phyloP scores from a whole-genome alignment of 2,888 invertebrate genomes.

The Trissolcus japonicus region DNA sequence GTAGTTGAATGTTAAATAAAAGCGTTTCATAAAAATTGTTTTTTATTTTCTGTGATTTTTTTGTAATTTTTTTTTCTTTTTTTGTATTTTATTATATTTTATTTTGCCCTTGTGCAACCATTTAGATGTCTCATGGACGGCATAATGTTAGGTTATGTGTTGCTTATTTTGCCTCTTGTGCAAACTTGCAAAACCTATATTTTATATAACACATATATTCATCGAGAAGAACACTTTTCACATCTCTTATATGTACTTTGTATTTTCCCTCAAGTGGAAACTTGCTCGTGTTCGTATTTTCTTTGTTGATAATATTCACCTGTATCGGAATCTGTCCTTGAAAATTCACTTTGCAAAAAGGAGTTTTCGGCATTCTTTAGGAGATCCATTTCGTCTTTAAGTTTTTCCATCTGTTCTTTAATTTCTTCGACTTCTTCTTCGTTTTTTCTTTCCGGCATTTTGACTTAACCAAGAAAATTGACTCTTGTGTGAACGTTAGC shows the following conservation, averaged over 20 bases:
- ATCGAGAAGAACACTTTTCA: neutral
- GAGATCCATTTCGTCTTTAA: neutral
- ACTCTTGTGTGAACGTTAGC: constrained; percentile 12
- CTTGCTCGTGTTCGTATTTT: neutral
- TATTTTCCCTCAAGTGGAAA: neutral
- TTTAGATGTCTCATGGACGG: neutral
- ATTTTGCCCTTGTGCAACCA: no score
- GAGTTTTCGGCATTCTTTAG: neutral
- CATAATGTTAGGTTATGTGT: neutral
- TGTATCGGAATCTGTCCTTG: neutral
- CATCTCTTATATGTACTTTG: neutral
- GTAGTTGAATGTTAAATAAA: no score
- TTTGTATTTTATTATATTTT: no score
- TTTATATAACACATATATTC: neutral
- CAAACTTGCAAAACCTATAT: constrained; percentile 14
- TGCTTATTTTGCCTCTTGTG: constrained; percentile 20
- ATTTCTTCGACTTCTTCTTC: neutral
- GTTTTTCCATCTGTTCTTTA: neutral
- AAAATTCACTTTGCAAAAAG: neutral
- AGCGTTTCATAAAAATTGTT: no score
- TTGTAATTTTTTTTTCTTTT: no score
- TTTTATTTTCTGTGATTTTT: no score
- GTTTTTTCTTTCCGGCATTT: constrained; percentile 1
- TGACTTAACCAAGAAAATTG: neutral
- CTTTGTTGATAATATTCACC: neutral